Percentiles rank a stretch among this genome's conserved stretches.
Conservation (phyloP, 2,888 invertebrate species). For the Priocnemis perturbator region DNA sequence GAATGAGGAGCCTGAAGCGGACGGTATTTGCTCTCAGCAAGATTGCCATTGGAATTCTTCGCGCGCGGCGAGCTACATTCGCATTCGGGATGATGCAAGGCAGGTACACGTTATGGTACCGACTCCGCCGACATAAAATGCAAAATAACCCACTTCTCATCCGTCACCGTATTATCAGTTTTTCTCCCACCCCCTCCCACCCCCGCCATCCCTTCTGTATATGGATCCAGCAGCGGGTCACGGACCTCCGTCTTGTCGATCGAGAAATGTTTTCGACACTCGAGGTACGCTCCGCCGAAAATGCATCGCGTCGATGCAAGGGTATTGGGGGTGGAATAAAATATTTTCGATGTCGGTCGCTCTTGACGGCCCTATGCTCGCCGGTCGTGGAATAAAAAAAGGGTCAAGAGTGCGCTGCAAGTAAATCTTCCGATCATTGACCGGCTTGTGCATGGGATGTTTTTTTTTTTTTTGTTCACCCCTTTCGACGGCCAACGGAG, state of each 20-base stretch:
- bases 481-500: background rate
- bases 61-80: slow-evolving; percentile 20
- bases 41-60: slow-evolving; percentile 49
- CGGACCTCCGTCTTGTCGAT: background rate
- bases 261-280: slow-evolving; percentile 18
- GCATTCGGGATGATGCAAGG: slow-evolving; percentile 32
- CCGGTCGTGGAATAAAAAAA: background rate
- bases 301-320: background rate
- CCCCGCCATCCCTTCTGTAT: background rate
- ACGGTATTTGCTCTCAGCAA: slow-evolving; percentile 46
- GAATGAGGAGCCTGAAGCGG: slow-evolving; percentile 1
- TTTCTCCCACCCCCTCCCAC: slow-evolving; percentile 15
- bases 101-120: slow-evolving; percentile 39
- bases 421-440: background rate
- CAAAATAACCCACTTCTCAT: slow-evolving; percentile 46
- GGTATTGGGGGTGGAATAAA: background rate
- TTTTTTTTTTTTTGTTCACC: background rate
- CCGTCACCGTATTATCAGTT: slow-evolving; percentile 51
- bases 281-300: slow-evolving; percentile 25
- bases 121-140: slow-evolving; percentile 42
- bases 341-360: background rate
- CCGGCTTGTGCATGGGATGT: background rate
- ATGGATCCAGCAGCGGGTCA: background rate
- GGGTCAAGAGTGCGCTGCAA: background rate
- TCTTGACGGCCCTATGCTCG: background rate